A percentile compares a stretch with the other conserved stretches of the same genome.
phyloP scores from a whole-genome alignment of 2,113 vertebrate genomes.

The Microtus richardsoni region DNA sequence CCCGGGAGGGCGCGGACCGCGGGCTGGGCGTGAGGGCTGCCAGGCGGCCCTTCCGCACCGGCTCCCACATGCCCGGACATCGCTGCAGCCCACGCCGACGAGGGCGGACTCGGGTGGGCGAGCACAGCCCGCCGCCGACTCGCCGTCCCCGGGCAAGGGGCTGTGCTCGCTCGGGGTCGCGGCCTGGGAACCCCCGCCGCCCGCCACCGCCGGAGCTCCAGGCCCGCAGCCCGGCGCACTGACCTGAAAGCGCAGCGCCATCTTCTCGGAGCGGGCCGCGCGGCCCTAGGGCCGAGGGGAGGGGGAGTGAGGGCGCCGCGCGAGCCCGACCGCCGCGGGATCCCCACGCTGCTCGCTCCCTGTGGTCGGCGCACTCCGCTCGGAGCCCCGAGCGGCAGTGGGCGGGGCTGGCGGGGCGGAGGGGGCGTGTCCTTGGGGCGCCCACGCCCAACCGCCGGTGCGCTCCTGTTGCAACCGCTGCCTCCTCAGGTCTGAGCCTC shows the following conservation, averaged over 20 bases:
- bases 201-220: background rate
- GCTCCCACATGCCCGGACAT: background rate
- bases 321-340: constrained; percentile 45
- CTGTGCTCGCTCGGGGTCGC: background rate
- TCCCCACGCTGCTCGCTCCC: constrained; percentile 59
- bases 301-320: background rate
- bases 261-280: constrained; percentile 73
- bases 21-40: background rate
- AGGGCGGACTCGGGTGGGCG: background rate
- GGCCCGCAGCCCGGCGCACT: constrained; percentile 49
- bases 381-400: background rate
- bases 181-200: background rate
- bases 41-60: background rate
- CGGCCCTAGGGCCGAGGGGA: background rate
- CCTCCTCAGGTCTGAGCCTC: background rate
- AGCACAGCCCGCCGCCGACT: background rate
- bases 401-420: constrained; percentile 12
- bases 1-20: background rate
- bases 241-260: constrained; percentile 83
- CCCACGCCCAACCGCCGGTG: background rate
- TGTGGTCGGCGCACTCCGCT: background rate
- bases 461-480: background rate
- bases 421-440: background rate
- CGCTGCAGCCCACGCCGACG: background rate
- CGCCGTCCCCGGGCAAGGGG: background rate